These are phyloP conservation scores for Uloborus plumipes DNA, from an alignment of 2,888 invertebrate genomes.

Conservation along the genomic window DNA sequence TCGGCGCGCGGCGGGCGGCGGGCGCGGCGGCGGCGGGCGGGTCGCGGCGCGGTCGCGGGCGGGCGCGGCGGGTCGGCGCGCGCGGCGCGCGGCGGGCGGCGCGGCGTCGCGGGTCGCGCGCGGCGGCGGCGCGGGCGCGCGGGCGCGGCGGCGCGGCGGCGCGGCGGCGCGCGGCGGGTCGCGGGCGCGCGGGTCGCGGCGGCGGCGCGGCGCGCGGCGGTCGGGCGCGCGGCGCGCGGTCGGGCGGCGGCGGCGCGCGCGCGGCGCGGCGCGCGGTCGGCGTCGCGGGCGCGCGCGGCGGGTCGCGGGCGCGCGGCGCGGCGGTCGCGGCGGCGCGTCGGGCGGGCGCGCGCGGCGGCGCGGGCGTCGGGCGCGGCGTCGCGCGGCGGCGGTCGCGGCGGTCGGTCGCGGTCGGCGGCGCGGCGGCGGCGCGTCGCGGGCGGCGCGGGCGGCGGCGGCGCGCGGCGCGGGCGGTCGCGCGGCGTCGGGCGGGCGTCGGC, in stretches of 20 bases:
- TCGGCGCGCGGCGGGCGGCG: background rate
- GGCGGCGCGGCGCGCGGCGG: background rate
- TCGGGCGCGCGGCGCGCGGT: background rate
- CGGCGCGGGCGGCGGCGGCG: background rate
- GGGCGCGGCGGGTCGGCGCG: background rate
- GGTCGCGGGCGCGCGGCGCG: background rate
- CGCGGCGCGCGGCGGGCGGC: background rate
- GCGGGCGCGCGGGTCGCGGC: background rate
- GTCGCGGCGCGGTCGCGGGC: background rate
- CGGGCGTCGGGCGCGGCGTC: background rate
- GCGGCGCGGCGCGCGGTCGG: background rate
- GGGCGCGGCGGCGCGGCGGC: background rate
- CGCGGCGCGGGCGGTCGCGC: background rate
- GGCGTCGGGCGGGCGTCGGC: background rate
- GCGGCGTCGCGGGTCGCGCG: background rate
- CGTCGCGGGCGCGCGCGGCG: background rate
- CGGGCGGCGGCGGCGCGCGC: background rate
- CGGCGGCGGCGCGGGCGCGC: background rate
- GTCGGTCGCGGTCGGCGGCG: background rate
- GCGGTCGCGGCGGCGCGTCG: background rate
- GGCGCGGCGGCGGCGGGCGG: background rate
- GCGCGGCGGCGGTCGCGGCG: background rate
- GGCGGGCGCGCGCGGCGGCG: background rate
- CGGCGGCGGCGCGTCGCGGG: background rate
- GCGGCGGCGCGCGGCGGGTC: background rate